These are phyloP conservation scores for Philereme vetulata DNA, from an alignment of 2,888 invertebrate species.

Conservation along the genomic window DNA sequence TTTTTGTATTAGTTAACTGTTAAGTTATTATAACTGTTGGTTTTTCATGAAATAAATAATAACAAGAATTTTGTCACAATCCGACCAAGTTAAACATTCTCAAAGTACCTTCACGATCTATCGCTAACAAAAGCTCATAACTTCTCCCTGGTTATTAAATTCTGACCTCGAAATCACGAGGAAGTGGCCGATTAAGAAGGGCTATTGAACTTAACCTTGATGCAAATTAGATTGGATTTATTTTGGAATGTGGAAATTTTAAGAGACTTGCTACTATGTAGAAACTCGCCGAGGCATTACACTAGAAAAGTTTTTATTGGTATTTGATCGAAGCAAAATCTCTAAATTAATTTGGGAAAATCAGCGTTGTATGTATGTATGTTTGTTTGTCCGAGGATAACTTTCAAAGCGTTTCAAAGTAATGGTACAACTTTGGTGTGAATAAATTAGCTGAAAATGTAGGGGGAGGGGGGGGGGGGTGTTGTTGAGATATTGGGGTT, in stretches of 20 bases:
- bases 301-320: conserved; percentile 37
- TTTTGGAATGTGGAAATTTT: conserved; percentile 7
- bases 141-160: conserved; percentile 27
- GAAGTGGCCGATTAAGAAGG: conserved; percentile 4
- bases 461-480: too few species aligned
- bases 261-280: conserved; percentile 19
- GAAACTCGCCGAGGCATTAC: conserved; percentile 22
- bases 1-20: too few species aligned
- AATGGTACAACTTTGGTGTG: too few species aligned
- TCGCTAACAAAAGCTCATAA: conserved; percentile 22
- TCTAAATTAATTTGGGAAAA: too few species aligned
- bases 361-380: too few species aligned
- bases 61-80: conserved; percentile 3
- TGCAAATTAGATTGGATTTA: conserved; percentile 14
- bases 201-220: conserved; percentile 7
- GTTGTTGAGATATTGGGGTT: too few species aligned
- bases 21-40: too few species aligned
- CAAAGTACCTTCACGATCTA: conserved; percentile 23
- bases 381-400: too few species aligned
- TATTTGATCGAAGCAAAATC: too few species aligned
- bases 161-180: conserved; percentile 21
- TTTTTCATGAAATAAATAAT: background rate
- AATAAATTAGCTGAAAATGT: too few species aligned
- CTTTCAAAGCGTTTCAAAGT: too few species aligned
- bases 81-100: conserved; percentile 25